Evolutionary conservation across 2,797 vertebrate species (phyloP).

Genomic region (Numenius phaeopus): DNA sequence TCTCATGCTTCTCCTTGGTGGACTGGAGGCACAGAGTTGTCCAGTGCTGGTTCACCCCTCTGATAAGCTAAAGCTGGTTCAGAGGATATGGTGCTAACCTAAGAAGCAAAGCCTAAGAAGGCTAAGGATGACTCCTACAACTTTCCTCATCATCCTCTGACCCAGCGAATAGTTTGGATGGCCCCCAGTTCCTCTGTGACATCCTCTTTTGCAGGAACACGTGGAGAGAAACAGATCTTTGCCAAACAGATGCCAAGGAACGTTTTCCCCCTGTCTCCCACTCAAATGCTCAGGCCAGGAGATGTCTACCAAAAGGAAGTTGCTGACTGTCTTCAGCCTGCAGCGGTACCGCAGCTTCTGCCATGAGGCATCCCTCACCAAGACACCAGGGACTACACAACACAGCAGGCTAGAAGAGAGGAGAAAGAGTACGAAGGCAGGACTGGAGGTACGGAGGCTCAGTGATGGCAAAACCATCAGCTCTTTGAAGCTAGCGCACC

Average conservation of each 20-base stretch:
- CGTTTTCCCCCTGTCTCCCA: conserved; percentile 82
- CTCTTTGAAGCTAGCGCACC: conserved; percentile 76
- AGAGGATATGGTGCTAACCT: not conserved
- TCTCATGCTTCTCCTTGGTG: not conserved
- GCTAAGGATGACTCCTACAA: not conserved
- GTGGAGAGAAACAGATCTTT: conserved; percentile 46
- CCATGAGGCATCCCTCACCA: conserved; percentile 83
- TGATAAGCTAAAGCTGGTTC: not conserved
- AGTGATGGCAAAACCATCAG: conserved; percentile 86
- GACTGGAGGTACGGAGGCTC: conserved; percentile 87
- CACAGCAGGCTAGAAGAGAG: conserved; percentile 60
- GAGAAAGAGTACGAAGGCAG: conserved; percentile 65
- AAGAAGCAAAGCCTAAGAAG: not conserved
- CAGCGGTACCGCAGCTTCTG: conserved; percentile 91
- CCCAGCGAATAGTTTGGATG: not conserved
- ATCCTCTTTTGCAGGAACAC: conserved; percentile 68
- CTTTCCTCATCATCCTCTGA: not conserved
- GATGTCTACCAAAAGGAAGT: conserved; percentile 77
- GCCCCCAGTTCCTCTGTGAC: not conserved
- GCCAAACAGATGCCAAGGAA: conserved; percentile 55
- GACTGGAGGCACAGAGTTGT: not conserved
- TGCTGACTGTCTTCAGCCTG: conserved; percentile 81
- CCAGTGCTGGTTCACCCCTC: not conserved
- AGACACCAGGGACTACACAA: conserved; percentile 64
- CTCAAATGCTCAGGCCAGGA: conserved; percentile 77